Percentiles rank a stretch among this genome's conserved stretches.
phyloP scores from a whole-genome alignment of 1,140 invertebrate species.

The Drosophila grimshawi region DNA sequence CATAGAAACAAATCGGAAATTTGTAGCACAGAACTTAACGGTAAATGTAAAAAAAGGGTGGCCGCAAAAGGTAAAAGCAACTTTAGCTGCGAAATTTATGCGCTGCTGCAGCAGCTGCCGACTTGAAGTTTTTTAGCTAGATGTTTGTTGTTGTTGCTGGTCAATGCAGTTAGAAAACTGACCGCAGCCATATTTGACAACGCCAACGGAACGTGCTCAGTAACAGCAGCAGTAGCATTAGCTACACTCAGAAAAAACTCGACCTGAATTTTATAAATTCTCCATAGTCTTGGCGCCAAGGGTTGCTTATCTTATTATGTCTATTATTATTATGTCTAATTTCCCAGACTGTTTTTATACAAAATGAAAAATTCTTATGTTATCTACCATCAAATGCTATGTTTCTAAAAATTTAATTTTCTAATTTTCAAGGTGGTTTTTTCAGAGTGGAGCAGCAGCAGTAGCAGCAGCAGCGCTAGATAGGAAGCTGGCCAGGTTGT shows the following conservation, averaged over 20 bases:
- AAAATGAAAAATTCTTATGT: too few relatives aligned
- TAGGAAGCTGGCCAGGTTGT: conserved; percentile 24
- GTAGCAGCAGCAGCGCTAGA: neutral
- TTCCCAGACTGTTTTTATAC: too few relatives aligned
- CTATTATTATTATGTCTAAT: too few relatives aligned
- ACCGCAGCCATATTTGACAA: conserved; percentile 80
- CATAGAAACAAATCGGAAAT: conserved; percentile 41
- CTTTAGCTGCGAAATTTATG: conserved; percentile 72
- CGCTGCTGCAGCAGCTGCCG: conserved; percentile 41
- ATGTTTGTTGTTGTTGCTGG: conserved; percentile 28
- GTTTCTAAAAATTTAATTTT: too few relatives aligned
- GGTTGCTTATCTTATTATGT: too few relatives aligned
- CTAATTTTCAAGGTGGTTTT: too few relatives aligned
- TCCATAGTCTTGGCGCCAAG: too few relatives aligned
- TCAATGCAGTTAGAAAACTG: conserved; percentile 62
- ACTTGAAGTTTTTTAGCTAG: conserved; percentile 35
- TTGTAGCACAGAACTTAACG: conserved; percentile 68
- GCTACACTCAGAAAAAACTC: too few relatives aligned
- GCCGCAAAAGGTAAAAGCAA: conserved; percentile 79
- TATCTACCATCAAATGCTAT: too few relatives aligned
- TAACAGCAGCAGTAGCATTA: too few relatives aligned
- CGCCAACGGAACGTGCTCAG: conserved; percentile 67
- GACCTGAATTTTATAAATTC: too few relatives aligned
- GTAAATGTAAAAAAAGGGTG: conserved; percentile 66
- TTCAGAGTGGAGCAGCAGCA: too few relatives aligned